These are phyloP conservation scores for Centropristis striata DNA, from an alignment of 2,113 vertebrate species.

Conservation along the genomic window DNA sequence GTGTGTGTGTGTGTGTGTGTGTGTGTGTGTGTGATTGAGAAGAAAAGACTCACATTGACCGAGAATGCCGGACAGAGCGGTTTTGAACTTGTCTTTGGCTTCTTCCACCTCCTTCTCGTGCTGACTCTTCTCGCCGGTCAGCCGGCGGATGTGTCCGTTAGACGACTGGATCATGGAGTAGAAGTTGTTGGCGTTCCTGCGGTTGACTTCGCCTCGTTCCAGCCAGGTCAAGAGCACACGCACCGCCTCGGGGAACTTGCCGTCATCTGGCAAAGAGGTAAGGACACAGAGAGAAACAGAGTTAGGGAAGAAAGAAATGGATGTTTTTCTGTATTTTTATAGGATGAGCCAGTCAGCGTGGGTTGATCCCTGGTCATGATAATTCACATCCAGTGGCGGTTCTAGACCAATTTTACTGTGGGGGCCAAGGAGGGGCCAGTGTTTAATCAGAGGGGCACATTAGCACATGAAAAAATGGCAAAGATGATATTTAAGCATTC, in stretches of 20 bases:
- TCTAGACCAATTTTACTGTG: too few relatives aligned
- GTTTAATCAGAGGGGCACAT: too few relatives aligned
- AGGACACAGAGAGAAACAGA: not conserved
- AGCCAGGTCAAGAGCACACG: constrained; percentile 95
- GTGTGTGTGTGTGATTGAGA: not conserved
- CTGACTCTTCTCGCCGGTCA: constrained; percentile 91
- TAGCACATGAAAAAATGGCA: too few relatives aligned
- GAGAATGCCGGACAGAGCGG: constrained; percentile 93
- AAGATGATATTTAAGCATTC: too few relatives aligned
- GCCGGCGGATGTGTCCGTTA: constrained; percentile 94
- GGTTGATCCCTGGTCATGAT: too few relatives aligned
- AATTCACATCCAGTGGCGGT: too few relatives aligned
- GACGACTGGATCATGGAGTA: constrained; percentile 99
- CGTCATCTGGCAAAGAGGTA: constrained; percentile 87
- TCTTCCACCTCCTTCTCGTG: constrained; percentile 98
- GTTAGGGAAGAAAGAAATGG: not conserved
- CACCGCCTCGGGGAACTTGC: constrained; percentile 93
- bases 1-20: not conserved
- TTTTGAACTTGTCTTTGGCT: constrained; percentile 97
- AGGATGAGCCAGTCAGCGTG: too few relatives aligned
- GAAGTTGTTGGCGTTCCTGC: constrained; percentile 96
- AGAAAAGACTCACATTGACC: constrained; percentile 82
- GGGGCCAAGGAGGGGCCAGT: too few relatives aligned
- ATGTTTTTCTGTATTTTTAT: too few relatives aligned
- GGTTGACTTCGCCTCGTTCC: constrained; percentile 95